A percentile compares a stretch with the other conserved stretches of the same genome.
Evolutionary conservation across 2,113 vertebrate species (phyloP).

Genomic region (Archilochus colubris): DNA sequence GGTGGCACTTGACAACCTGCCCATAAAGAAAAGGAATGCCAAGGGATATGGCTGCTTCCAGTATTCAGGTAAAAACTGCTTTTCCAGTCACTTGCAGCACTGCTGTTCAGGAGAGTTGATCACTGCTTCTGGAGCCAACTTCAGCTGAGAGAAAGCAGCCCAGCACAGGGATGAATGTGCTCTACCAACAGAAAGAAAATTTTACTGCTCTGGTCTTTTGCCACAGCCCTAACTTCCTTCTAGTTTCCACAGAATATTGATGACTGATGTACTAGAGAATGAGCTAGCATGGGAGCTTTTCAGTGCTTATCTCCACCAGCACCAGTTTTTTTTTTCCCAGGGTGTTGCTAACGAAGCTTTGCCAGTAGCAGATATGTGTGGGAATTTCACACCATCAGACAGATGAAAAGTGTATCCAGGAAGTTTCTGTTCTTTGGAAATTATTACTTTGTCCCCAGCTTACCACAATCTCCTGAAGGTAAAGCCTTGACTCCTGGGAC

Average conservation of each 20-base stretch:
- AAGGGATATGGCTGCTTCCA: neutral
- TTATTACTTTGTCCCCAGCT: neutral
- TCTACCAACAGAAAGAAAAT: neutral
- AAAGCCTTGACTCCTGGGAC: neutral
- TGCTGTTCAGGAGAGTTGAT: neutral
- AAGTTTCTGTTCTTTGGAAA: neutral
- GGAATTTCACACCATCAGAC: neutral
- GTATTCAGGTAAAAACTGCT: neutral
- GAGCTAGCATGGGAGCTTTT: neutral
- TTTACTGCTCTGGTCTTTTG: neutral
- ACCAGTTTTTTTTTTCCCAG: neutral
- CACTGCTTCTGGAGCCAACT: neutral
- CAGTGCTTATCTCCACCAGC: neutral
- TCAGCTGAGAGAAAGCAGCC: neutral
- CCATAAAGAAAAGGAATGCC: neutral
- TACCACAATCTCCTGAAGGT: neutral
- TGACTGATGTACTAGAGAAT: neutral
- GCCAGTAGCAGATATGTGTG: neutral
- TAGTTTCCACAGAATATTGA: neutral
- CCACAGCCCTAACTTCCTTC: neutral
- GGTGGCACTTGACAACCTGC: neutral
- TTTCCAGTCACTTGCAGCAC: neutral
- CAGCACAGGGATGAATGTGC: neutral
- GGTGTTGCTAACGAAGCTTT: neutral
- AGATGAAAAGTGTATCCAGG: neutral